These are phyloP conservation scores for Scomber japonicus DNA, from an alignment of 2,113 vertebrate genomes.

Conservation along the genomic window DNA sequence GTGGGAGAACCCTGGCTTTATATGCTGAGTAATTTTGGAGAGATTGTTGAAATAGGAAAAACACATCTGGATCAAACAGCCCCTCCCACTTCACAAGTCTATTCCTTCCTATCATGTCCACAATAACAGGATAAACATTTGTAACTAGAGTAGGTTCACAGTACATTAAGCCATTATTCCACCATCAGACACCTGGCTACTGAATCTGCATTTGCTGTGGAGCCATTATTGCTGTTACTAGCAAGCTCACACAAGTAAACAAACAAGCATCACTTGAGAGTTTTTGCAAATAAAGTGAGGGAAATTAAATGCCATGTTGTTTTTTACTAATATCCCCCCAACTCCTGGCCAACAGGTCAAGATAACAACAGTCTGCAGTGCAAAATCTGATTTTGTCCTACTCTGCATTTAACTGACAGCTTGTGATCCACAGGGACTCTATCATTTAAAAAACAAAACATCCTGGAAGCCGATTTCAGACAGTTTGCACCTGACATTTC, in stretches of 20 bases:
- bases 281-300: slow-evolving; percentile 4
- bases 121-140: not conserved
- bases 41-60: too few species aligned
- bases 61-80: too few species aligned
- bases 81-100: too few species aligned
- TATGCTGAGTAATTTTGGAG: too few species aligned
- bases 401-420: too few species aligned
- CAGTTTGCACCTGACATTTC: not conserved
- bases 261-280: too few species aligned
- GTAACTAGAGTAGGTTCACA: not conserved
- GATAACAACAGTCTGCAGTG: not conserved
- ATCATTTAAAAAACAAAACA: not conserved
- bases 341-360: not conserved
- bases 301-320: not conserved
- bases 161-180: not conserved
- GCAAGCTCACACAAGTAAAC: not conserved
- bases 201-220: not conserved
- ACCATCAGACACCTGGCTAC: not conserved
- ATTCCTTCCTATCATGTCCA: not conserved
- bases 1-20: too few species aligned
- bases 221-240: not conserved
- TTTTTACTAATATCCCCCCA: too few species aligned
- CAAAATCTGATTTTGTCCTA: too few species aligned
- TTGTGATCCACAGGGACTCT: too few species aligned
- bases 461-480: not conserved